Evolutionary conservation across 2,797 vertebrate genomes (phyloP).

Genomic region (Lates japonicus): DNA sequence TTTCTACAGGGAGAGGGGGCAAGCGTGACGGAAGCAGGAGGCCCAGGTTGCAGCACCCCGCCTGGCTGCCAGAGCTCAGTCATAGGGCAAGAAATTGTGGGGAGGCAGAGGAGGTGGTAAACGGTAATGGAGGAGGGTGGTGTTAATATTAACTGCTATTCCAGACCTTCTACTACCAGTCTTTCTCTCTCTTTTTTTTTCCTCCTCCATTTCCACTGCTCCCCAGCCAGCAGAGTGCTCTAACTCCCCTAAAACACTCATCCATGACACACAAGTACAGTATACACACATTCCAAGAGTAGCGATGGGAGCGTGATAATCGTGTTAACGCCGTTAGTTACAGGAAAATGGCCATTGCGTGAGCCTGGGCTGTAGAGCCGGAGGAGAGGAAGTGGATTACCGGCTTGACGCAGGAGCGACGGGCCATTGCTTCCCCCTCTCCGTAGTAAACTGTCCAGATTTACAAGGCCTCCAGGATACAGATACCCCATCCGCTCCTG

Average conservation of each 20-base stretch:
- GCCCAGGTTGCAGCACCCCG: conserved; percentile 71
- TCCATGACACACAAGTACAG: conserved; percentile 58
- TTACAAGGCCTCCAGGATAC: conserved; percentile 92
- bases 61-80: conserved; percentile 80
- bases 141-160: conserved; percentile 91
- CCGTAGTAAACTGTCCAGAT: conserved; percentile 96
- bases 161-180: conserved; percentile 86
- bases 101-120: conserved; percentile 50
- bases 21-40: conserved; percentile 76
- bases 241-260: conserved; percentile 62
- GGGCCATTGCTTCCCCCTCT: conserved; percentile 85
- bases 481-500: conserved; percentile 88
- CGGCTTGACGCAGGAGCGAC: conserved; percentile 87
- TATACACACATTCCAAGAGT: conserved; percentile 93
- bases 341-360: conserved; percentile 99
- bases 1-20: conserved; percentile 63
- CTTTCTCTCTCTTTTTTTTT: conserved; percentile 30
- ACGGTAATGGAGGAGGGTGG: conserved; percentile 63
- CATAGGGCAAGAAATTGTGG: conserved; percentile 45
- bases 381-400: conserved; percentile 98
- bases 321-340: conserved; percentile 99
- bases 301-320: conserved; percentile 99
- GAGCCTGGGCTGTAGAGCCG: conserved; percentile 90
- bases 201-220: conserved; percentile 47
- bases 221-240: conserved; percentile 46